Evolutionary conservation across 2,113 vertebrate species (phyloP).

Genomic region (Chelonoidis abingdonii): DNA sequence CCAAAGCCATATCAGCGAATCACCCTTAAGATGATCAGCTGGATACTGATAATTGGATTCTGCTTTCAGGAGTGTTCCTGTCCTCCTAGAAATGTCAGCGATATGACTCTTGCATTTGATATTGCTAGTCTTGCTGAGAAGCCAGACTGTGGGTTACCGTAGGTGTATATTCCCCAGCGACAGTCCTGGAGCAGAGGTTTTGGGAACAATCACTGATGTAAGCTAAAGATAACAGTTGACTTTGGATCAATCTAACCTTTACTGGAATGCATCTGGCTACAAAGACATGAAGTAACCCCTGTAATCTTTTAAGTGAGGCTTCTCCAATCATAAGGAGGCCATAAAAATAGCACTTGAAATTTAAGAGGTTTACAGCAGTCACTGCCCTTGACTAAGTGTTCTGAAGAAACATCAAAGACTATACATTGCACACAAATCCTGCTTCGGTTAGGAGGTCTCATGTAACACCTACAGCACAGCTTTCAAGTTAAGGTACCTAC

Average conservation of each 20-base stretch:
- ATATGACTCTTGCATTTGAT: slow-evolving; percentile 17
- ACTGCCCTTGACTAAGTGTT: not conserved
- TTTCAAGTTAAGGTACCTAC: not conserved
- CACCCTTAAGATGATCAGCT: not conserved
- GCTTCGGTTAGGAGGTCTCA: not conserved
- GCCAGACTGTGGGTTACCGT: not conserved
- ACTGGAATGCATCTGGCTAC: slow-evolving; percentile 56
- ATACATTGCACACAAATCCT: not conserved
- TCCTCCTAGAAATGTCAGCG: not conserved
- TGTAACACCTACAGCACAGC: not conserved
- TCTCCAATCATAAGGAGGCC: slow-evolving; percentile 45
- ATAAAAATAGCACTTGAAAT: slow-evolving; percentile 62
- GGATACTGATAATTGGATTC: slow-evolving; percentile 19
- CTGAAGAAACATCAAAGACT: slow-evolving; percentile 34
- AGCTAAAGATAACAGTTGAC: slow-evolving; percentile 61
- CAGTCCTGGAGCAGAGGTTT: slow-evolving; percentile 45
- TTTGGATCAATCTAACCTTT: slow-evolving; percentile 64
- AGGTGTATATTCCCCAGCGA: not conserved
- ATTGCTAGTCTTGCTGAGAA: slow-evolving; percentile 13
- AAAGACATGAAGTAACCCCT: slow-evolving; percentile 71
- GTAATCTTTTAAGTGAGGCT: slow-evolving; percentile 64
- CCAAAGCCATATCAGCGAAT: not conserved
- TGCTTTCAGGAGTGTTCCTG: not conserved
- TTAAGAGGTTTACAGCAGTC: slow-evolving; percentile 53
- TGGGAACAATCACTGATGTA: slow-evolving; percentile 48